Evolutionary conservation across 2,113 vertebrate genomes (phyloP).

Genomic region (Patagioenas fasciata): DNA sequence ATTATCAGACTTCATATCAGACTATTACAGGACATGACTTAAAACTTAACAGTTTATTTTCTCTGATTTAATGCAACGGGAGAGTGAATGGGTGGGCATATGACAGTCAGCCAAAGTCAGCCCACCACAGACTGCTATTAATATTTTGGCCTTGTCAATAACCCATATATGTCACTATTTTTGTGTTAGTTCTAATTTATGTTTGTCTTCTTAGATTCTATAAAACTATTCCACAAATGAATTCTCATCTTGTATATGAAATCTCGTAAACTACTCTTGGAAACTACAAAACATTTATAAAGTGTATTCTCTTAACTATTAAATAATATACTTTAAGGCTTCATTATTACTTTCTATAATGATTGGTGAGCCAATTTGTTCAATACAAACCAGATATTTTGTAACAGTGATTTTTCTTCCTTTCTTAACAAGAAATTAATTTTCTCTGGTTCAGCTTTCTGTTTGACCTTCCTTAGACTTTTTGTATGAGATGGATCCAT

Average conservation of each 20-base stretch:
- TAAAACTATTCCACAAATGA: background rate
- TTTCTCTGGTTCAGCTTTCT: background rate
- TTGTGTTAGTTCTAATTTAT: background rate
- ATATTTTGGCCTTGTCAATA: background rate
- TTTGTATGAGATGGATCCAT: background rate
- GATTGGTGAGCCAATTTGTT: background rate
- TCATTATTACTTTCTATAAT: background rate
- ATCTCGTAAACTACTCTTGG: background rate
- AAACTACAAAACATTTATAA: background rate
- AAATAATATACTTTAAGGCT: background rate
- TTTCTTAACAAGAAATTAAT: background rate
- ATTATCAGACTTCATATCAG: background rate
- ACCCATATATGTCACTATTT: background rate
- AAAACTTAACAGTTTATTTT: background rate
- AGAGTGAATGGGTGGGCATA: rapidly evolving
- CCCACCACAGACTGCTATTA: background rate
- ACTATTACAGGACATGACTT: background rate
- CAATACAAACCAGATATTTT: background rate
- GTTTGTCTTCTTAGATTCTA: background rate
- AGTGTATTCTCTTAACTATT: background rate
- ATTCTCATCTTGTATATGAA: background rate
- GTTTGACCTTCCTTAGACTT: background rate
- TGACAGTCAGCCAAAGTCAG: background rate
- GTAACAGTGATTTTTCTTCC: background rate
- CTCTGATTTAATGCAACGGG: background rate